Conservation (phyloP, 2,113 vertebrate genomes). For the Craseonycteris thonglongyai region DNA sequence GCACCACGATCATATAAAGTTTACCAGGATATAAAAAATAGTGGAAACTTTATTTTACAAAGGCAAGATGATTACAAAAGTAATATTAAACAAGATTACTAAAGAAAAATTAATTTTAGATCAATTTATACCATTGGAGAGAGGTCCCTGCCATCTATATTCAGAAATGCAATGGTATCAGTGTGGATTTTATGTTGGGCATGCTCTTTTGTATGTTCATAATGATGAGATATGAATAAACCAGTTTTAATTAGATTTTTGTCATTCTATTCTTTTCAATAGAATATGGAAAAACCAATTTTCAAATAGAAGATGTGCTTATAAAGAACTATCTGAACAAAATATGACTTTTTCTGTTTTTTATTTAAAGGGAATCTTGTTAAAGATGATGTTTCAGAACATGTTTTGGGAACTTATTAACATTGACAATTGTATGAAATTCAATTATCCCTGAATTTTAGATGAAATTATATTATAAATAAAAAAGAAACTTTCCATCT, state of each 20-base stretch:
- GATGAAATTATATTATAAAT: constrained; percentile 30
- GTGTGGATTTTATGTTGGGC: neutral
- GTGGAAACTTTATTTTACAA: neutral
- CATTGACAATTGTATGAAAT: neutral
- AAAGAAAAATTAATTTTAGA: neutral
- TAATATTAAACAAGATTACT: neutral
- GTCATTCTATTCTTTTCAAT: neutral
- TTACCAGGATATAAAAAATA: neutral
- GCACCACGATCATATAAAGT: neutral
- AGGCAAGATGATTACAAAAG: neutral
- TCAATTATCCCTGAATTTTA: neutral
- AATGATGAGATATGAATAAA: neutral
- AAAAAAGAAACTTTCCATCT: neutral
- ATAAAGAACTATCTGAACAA: neutral
- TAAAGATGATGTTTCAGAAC: neutral
- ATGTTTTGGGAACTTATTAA: neutral
- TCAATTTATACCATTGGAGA: neutral
- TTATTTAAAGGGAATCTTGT: neutral
- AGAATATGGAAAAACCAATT: neutral
- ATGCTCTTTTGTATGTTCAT: neutral
- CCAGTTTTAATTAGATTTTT: neutral
- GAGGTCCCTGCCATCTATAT: neutral
- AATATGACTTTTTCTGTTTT: neutral
- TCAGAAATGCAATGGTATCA: neutral
- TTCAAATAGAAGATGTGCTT: neutral